Percentiles rank a stretch among this genome's conserved stretches.
Evolutionary conservation across 1,140 invertebrate genomes (phyloP).

Genomic region (Brachionus paranguensis): DNA sequence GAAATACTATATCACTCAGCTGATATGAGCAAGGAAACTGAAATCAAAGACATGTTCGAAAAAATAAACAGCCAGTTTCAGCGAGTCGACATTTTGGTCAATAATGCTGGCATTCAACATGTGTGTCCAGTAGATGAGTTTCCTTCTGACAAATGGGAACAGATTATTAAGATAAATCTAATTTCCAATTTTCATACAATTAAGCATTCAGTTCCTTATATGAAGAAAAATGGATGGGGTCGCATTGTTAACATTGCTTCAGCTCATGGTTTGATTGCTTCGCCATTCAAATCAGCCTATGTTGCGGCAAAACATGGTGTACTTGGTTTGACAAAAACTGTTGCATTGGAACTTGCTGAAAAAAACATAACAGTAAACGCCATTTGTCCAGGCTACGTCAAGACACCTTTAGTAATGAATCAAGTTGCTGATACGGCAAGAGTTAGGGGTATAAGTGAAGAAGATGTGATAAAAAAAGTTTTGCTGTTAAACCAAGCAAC

Average conservation of each 20-base stretch:
- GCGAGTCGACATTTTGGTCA: slow-evolving; percentile 47
- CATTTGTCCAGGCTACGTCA: slow-evolving; percentile 53
- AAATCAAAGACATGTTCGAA: slow-evolving; percentile 40
- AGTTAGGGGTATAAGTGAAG: slow-evolving; percentile 43
- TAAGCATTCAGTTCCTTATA: slow-evolving; percentile 46
- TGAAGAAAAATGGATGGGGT: slow-evolving; percentile 51
- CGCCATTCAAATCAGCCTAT: slow-evolving; percentile 49
- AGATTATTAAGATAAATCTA: slow-evolving; percentile 47
- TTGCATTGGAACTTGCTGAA: slow-evolving; percentile 48
- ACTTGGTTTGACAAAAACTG: slow-evolving; percentile 49
- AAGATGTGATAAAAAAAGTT: slow-evolving; percentile 19
- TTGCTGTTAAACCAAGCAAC: slow-evolving; percentile 32
- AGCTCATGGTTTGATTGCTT: slow-evolving; percentile 47
- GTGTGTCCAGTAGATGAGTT: slow-evolving; percentile 48
- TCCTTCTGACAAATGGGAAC: slow-evolving; percentile 49
- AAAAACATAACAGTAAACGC: slow-evolving; percentile 51
- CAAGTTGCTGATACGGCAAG: slow-evolving; percentile 43
- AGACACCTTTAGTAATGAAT: slow-evolving; percentile 47
- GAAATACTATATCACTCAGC: slow-evolving; percentile 34
- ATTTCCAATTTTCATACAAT: slow-evolving; percentile 49
- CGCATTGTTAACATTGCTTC: slow-evolving; percentile 53
- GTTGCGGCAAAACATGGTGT: slow-evolving; percentile 50
- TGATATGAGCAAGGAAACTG: slow-evolving; percentile 30
- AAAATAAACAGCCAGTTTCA: slow-evolving; percentile 42
- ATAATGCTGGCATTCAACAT: slow-evolving; percentile 50